Evolutionary conservation across 2,888 invertebrate species (phyloP), one percentile per base, ranked within the genome.

Genomic region (Parelbella ahira): DNA sequence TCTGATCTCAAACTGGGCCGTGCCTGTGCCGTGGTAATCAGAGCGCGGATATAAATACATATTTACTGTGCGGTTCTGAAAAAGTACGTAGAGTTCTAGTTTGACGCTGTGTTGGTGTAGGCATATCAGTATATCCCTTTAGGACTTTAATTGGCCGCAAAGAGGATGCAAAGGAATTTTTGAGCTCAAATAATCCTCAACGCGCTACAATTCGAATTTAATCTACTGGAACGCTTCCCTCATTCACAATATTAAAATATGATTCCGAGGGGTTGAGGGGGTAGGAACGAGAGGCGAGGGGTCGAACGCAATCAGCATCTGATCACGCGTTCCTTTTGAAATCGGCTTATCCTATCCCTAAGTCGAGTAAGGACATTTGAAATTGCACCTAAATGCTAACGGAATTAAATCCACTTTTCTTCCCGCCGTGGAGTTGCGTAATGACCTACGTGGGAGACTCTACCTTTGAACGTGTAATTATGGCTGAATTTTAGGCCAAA

Each of bases 401-500:
- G 33, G 12, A 27, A 53, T 60, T 62, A 61, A 62, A 55, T 54
- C 43, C 48, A 56, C 51, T 68, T 58, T 32, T 45, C 48, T 38
- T 33, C 42, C 34, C 42, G 13, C 37, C 24, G 29, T 8, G 12
- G 6, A 24, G 15, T 12, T 15, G 10, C 30, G 29, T 63, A 68
- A 68, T 62, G 63, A 56, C 47, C 54, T 58, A 27, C 51, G 57
- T 54, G 58, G 39, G 61, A 60, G 64, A 63, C 63, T 68, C 63
- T 71, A 71, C 75, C 82, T 84, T 81, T 81, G 78, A 79, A 75
- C 71, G 71, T 70, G 75, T 86, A 84, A 84, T 86, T 84, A 84
- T 76, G 73, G 70, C 53, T 68, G 70, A 74, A 78, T 79, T 77
- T 75, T 27, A 68, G 68, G 53, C 57, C 51, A 81, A 78, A 84